Percentiles rank a stretch among this genome's conserved stretches.
These are phyloP conservation scores for Epinephelus malabaricus DNA, from an alignment of 2,797 vertebrate genomes.

Conservation along the genomic window DNA sequence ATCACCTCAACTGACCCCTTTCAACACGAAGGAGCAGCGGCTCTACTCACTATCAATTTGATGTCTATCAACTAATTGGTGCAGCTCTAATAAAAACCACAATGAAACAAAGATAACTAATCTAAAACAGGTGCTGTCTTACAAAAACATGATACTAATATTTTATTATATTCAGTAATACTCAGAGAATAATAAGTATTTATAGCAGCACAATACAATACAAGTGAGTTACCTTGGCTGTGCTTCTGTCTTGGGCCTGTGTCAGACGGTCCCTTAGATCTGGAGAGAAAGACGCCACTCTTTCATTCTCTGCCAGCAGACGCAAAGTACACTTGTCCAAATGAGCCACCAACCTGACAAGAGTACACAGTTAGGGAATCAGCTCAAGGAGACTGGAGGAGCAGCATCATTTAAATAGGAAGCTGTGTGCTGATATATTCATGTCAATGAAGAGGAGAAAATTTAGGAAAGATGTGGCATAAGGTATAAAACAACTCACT, in stretches of 20 bases:
- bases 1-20: too few species aligned
- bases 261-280: conserved; percentile 88
- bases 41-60: background rate
- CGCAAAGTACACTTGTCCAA: conserved; percentile 95
- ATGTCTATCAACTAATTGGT: fast-evolving
- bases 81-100: background rate
- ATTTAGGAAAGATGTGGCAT: background rate
- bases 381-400: background rate
- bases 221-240: conserved; percentile 88
- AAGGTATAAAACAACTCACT: conserved; percentile 85
- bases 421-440: background rate
- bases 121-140: background rate
- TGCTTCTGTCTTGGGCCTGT: conserved; percentile 91
- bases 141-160: background rate
- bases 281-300: conserved; percentile 92
- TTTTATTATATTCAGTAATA: background rate
- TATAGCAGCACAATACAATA: background rate
- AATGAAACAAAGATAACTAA: background rate
- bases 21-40: too few species aligned
- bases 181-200: background rate
- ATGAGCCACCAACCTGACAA: conserved; percentile 88
- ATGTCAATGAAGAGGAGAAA: background rate
- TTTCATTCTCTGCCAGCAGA: conserved; percentile 96
- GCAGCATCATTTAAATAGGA: background rate
- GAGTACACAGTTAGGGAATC: background rate